phyloP scores from a whole-genome alignment of 1,140 invertebrate species.

The Drosophila gunungcola region DNA sequence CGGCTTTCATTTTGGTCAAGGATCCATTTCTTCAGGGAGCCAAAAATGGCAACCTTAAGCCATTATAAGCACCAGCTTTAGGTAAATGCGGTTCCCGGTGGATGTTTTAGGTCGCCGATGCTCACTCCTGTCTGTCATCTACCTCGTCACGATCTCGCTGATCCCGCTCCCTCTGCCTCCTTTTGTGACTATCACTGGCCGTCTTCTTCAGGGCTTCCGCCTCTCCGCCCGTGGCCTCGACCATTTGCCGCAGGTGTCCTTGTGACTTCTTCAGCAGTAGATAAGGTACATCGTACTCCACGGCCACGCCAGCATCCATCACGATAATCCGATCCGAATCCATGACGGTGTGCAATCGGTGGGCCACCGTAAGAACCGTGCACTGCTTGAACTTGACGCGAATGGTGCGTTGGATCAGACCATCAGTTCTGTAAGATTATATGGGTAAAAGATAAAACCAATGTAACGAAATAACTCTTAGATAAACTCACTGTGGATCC shows the following conservation, averaged over 20 bases:
- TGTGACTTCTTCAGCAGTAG: conserved; percentile 86
- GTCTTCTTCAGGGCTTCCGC: conserved; percentile 72
- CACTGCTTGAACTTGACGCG: conserved; percentile 87
- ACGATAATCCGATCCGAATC: conserved; percentile 89
- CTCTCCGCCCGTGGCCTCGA: conserved; percentile 78
- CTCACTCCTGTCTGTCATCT: conserved; percentile 14
- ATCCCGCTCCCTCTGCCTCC: conserved; percentile 56
- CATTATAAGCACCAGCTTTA: conserved; percentile 17
- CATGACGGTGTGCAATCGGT: conserved; percentile 92
- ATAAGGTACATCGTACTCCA: conserved; percentile 89
- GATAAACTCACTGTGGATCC: conserved; percentile 88
- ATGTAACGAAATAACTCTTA: too few species aligned
- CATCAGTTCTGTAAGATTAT: conserved; percentile 85
- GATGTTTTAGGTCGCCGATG: not conserved
- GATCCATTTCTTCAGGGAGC: not conserved
- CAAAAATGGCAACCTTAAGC: conserved; percentile 3
- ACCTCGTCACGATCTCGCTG: conserved; percentile 11
- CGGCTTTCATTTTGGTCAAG: conserved; percentile 1
- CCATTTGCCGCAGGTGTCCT: conserved; percentile 53
- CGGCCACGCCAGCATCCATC: conserved; percentile 87
- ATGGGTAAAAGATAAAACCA: conserved; percentile 42
- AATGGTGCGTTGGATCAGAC: conserved; percentile 86
- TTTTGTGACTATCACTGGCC: conserved; percentile 61
- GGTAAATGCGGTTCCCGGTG: conserved; percentile 44
- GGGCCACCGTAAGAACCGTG: conserved; percentile 91